These are phyloP conservation scores for Picathartes gymnocephalus DNA, from an alignment of 2,113 vertebrate species.

Conservation along the genomic window DNA sequence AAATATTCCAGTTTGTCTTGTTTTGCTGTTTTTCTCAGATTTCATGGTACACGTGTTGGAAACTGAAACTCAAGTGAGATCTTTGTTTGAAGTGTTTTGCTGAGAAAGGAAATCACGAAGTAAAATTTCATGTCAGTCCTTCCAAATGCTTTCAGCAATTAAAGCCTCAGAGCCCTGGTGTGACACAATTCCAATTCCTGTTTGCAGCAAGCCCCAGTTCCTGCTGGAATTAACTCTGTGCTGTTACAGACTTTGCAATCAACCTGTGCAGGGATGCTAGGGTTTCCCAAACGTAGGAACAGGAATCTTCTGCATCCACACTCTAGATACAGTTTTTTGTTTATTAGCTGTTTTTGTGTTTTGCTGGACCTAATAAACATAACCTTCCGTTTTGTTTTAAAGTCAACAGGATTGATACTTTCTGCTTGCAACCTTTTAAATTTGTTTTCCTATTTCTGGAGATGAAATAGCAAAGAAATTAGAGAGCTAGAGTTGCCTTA, in stretches of 20 bases:
- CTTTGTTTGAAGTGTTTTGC: not conserved
- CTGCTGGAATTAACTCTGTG: not conserved
- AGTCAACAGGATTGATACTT: not conserved
- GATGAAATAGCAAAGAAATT: not conserved
- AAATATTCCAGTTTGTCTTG: not conserved
- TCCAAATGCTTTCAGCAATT: not conserved
- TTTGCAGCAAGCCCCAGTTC: not conserved
- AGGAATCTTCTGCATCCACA: not conserved
- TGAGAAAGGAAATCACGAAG: not conserved
- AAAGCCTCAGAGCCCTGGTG: not conserved
- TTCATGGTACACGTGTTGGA: rapidly evolving
- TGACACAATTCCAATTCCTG: not conserved
- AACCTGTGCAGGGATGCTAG: not conserved
- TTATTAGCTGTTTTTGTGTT: not conserved
- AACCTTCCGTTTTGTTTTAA: not conserved
- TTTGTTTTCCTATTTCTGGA: not conserved
- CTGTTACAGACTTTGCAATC: not conserved
- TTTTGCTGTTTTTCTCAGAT: not conserved
- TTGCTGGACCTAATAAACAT: not conserved
- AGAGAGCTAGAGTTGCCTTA: not conserved
- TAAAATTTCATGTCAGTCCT: not conserved
- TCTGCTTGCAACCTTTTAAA: not conserved
- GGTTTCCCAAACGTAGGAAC: not conserved
- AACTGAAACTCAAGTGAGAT: not conserved
- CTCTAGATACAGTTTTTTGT: not conserved